Percentiles rank a stretch among this genome's conserved stretches.
phyloP scores from a whole-genome alignment of 2,888 invertebrate genomes.

The Macaria notata region DNA sequence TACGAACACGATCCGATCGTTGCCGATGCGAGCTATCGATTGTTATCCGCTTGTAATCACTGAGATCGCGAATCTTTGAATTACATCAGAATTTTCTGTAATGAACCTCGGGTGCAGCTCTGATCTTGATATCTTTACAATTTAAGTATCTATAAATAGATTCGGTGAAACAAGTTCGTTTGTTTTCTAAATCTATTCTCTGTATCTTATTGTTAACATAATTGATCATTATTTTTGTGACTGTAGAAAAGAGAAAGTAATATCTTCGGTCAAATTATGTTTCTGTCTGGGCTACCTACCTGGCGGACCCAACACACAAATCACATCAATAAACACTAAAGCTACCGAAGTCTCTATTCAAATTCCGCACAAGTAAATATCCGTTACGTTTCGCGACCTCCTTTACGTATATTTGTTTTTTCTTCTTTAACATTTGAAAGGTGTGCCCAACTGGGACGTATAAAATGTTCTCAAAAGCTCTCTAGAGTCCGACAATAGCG shows the following conservation, averaged over 20 bases:
- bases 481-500: slow-evolving; percentile 61
- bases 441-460: slow-evolving; percentile 54
- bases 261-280: no score
- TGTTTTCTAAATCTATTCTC: no score
- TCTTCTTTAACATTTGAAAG: slow-evolving; percentile 46
- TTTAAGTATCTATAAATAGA: no score
- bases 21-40: slow-evolving; percentile 12
- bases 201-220: no score
- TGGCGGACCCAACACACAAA: not conserved
- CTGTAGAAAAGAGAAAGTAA: no score
- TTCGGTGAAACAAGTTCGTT: no score
- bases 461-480: slow-evolving; percentile 61
- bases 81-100: not conserved
- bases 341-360: slow-evolving; percentile 22
- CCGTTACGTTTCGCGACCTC: slow-evolving; percentile 31
- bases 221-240: no score
- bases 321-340: slow-evolving; percentile 13
- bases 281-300: no score
- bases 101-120: no score
- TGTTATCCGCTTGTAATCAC: slow-evolving; percentile 4
- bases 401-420: slow-evolving; percentile 37
- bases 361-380: slow-evolving; percentile 31
- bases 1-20: slow-evolving; percentile 15
- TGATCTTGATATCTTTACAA: no score
- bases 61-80: not conserved